phyloP scores from a whole-genome alignment of 1,140 invertebrate genomes.

The Babylonia areolata region DNA sequence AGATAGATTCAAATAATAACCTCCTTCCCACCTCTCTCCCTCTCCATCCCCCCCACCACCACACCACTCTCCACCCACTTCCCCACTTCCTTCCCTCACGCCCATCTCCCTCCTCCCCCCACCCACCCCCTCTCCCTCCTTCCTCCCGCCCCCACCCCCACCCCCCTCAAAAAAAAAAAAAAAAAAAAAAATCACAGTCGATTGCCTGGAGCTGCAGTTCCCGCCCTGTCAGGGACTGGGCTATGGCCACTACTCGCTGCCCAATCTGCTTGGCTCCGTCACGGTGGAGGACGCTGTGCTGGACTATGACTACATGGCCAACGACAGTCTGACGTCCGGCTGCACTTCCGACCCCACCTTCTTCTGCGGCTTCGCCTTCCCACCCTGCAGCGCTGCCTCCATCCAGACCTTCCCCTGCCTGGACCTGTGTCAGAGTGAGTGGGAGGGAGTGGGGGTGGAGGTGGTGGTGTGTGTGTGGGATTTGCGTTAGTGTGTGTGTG shows the following conservation, averaged over 20 bases:
- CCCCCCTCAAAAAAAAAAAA: no score
- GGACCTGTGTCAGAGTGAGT: constrained; percentile 35
- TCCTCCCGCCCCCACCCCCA: no score
- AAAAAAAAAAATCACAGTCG: background rate
- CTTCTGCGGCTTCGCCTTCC: constrained; percentile 41
- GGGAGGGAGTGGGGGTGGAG: background rate
- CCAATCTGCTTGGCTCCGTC: constrained; percentile 8
- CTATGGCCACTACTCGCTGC: constrained; percentile 24
- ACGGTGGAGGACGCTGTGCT: background rate
- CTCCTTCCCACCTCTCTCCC: no score
- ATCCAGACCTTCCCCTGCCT: constrained; percentile 20
- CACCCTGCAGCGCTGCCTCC: background rate
- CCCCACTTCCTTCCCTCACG: no score
- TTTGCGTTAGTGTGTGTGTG: background rate
- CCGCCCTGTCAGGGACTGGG: constrained; percentile 1
- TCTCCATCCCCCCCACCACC: no score
- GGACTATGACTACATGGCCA: constrained; percentile 6
- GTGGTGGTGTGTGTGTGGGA: background rate
- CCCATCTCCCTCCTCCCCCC: no score
- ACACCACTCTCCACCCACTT: no score
- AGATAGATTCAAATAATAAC: no score
- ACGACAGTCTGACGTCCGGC: constrained; percentile 28
- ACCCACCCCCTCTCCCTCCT: no score
- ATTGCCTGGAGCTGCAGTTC: constrained; percentile 8
- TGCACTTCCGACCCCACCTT: constrained; percentile 40